Conservation (phyloP, 2,113 vertebrate genomes). For the Seriola dumerili region DNA sequence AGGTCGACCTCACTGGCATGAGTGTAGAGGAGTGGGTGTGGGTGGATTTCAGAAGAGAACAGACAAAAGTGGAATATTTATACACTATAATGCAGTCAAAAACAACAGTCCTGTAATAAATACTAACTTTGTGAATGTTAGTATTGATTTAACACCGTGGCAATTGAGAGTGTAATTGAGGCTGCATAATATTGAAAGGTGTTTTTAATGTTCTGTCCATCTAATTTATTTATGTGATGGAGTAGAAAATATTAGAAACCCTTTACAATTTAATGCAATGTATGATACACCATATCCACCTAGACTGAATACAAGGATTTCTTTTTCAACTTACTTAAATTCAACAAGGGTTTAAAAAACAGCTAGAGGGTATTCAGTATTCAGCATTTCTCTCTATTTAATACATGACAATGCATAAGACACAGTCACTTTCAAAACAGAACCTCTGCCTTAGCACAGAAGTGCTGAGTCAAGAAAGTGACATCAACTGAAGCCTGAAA, state of each 20-base stretch:
- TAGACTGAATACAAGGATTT: background rate
- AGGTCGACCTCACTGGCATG: background rate
- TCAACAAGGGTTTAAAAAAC: constrained; percentile 24
- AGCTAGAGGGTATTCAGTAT: background rate
- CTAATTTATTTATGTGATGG: background rate
- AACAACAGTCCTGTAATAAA: background rate
- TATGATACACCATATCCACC: constrained; percentile 14
- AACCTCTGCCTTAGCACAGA: constrained; percentile 23
- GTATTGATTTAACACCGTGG: background rate
- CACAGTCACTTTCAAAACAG: constrained; percentile 35
- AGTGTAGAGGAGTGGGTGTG: background rate
- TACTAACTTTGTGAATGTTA: background rate
- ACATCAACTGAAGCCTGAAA: constrained; percentile 40
- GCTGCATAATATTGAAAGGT: background rate
- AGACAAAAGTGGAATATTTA: background rate
- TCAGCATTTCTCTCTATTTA: constrained; percentile 3
- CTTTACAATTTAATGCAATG: background rate
- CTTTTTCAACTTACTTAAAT: background rate
- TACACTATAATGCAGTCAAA: background rate
- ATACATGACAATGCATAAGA: constrained; percentile 12
- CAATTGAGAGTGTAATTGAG: background rate
- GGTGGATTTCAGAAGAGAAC: background rate
- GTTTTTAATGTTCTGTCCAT: background rate
- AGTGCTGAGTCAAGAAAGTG: constrained; percentile 46
- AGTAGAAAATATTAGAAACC: background rate